Conservation (phyloP, 2,888 invertebrate genomes). For the Syrphus vitripennis region DNA sequence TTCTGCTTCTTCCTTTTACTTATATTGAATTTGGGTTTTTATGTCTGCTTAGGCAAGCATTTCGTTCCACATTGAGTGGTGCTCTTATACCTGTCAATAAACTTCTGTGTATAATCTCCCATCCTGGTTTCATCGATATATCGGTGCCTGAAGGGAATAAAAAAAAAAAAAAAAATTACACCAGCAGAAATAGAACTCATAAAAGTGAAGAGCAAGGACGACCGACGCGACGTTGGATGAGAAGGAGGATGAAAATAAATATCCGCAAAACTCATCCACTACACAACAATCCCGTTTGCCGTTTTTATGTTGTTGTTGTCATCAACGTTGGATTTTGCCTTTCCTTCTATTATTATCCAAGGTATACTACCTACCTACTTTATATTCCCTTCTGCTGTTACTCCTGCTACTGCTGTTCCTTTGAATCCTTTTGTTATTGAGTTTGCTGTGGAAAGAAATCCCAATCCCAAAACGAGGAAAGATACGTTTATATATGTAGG, state of each 20-base stretch:
- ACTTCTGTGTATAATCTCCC: conserved; percentile 61
- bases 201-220: conserved; percentile 4
- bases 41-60: conserved; percentile 63
- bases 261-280: conserved; percentile 65
- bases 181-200: conserved; percentile 4
- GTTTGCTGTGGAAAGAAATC: conserved; percentile 10
- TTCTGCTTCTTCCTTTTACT: no score
- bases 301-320: conserved; percentile 5
- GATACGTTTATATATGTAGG: neutral
- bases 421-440: conserved; percentile 59
- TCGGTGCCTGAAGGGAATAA: conserved; percentile 1
- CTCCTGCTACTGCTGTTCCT: conserved; percentile 19
- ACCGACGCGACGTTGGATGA: no score
- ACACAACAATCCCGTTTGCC: conserved; percentile 47
- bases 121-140: conserved; percentile 25
- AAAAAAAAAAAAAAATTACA: conserved; percentile 20
- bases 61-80: conserved; percentile 57
- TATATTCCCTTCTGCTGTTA: neutral
- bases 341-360: conserved; percentile 19
- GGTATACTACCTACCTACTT: neutral
- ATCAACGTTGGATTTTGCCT: no score
- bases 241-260: conserved; percentile 16
- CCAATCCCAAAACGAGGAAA: conserved; percentile 41
- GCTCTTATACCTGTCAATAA: conserved; percentile 44
- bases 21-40: conserved; percentile 59